Evolutionary conservation across 2,113 vertebrate species (phyloP).

Genomic region (Gnathonemus longibarbis): DNA sequence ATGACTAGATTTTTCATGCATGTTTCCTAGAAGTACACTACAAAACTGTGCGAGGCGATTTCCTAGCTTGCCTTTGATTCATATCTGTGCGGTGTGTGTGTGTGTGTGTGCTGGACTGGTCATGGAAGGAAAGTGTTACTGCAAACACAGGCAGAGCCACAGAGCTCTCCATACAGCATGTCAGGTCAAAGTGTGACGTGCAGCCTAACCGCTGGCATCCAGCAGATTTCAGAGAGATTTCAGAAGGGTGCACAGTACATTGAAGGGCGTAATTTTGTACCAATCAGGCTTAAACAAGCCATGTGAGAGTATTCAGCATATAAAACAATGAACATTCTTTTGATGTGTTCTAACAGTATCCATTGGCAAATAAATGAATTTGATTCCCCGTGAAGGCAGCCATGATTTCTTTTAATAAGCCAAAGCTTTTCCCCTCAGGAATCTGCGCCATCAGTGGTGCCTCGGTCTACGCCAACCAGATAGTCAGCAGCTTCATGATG

Average conservation of each 20-base stretch:
- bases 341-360: background rate
- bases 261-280: background rate
- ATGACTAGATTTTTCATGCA: background rate
- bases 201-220: background rate
- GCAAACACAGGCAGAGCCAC: background rate
- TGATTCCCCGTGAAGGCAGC: background rate
- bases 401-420: background rate
- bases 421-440: slow-evolving; percentile 47
- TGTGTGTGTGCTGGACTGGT: background rate
- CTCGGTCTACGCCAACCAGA: slow-evolving; percentile 83
- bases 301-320: background rate
- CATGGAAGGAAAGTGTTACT: background rate
- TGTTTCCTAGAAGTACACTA: background rate
- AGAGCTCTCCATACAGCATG: background rate
- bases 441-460: slow-evolving; percentile 79
- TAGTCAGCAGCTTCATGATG: slow-evolving; percentile 83
- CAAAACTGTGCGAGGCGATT: background rate
- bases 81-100: background rate
- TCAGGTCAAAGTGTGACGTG: background rate
- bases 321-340: background rate
- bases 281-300: background rate
- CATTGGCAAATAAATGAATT: background rate
- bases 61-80: background rate
- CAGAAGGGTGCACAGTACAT: background rate
- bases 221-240: background rate